A percentile compares a stretch with the other conserved stretches of the same genome.
Evolutionary conservation across 2,888 invertebrate species (phyloP).

Genomic region (Spilarctia lutea): DNA sequence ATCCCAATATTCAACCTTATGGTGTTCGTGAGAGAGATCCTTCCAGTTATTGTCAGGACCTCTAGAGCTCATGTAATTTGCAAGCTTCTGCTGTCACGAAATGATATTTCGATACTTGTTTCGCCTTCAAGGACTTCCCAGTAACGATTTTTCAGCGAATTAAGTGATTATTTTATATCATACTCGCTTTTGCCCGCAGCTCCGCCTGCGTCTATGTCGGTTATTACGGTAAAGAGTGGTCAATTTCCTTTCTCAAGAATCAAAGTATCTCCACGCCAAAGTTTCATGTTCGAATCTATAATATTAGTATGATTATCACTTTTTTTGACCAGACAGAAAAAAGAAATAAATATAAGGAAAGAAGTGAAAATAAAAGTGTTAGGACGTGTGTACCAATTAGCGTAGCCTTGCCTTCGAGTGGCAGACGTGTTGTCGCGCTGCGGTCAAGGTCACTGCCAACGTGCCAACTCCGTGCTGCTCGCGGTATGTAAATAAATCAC

Average conservation of each 20-base stretch:
- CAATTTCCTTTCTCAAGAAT: too few species aligned
- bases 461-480: constrained; percentile 17
- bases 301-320: too few species aligned
- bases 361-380: constrained; percentile 51
- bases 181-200: too few species aligned
- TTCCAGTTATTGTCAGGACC: background rate
- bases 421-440: constrained; percentile 54
- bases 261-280: too few species aligned
- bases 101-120: background rate
- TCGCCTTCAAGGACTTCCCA: background rate
- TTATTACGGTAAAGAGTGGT: too few species aligned
- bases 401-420: constrained; percentile 69
- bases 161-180: background rate
- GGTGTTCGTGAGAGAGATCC: too few species aligned
- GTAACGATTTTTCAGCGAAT: background rate
- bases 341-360: constrained; percentile 37
- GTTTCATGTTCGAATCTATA: too few species aligned
- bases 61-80: background rate
- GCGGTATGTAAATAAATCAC: constrained; percentile 8
- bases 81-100: background rate
- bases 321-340: constrained; percentile 6
- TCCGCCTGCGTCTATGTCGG: too few species aligned
- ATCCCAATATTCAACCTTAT: too few species aligned
- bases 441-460: constrained; percentile 75
- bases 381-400: constrained; percentile 61